phyloP scores from a whole-genome alignment of 1,140 invertebrate species.

The Heliothis subflexa region DNA sequence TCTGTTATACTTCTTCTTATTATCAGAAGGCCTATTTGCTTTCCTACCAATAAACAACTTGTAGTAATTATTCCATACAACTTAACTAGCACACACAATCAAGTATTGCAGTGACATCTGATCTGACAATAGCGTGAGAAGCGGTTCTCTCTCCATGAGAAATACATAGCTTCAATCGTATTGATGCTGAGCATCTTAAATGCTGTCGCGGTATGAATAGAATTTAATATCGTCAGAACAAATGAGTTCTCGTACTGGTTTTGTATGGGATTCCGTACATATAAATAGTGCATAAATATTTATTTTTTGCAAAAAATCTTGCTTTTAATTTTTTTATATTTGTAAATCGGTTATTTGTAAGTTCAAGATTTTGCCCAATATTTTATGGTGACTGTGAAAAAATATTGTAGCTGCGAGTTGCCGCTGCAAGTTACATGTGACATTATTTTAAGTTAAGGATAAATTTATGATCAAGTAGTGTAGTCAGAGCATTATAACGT shows the following conservation, averaged over 20 bases:
- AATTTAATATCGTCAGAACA: slow-evolving; percentile 28
- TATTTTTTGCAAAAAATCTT: not conserved
- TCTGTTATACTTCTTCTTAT: no score
- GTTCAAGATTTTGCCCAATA: no score
- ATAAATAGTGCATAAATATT: not conserved
- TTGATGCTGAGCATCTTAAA: slow-evolving; percentile 29
- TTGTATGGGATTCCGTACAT: not conserved
- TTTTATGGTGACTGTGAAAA: no score
- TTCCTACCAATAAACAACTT: not conserved
- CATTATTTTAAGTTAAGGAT: no score
- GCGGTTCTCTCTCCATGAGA: slow-evolving; percentile 43
- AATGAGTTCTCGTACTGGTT: slow-evolving; percentile 10
- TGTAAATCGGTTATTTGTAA: not conserved
- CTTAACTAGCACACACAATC: slow-evolving; percentile 37
- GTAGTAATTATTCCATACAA: not conserved
- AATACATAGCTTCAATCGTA: slow-evolving; percentile 12
- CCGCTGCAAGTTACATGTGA: no score
- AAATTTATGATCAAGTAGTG: no score
- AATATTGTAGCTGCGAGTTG: no score
- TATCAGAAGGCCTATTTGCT: no score
- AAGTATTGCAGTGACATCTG: slow-evolving; percentile 37
- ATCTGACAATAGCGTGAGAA: slow-evolving; percentile 37
- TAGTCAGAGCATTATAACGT: no score
- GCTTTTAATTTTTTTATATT: no score
- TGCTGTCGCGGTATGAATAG: slow-evolving; percentile 28